Base-by-base conservation (phyloP, 2,113 vertebrate species). In the Orcinus orca region DNA sequence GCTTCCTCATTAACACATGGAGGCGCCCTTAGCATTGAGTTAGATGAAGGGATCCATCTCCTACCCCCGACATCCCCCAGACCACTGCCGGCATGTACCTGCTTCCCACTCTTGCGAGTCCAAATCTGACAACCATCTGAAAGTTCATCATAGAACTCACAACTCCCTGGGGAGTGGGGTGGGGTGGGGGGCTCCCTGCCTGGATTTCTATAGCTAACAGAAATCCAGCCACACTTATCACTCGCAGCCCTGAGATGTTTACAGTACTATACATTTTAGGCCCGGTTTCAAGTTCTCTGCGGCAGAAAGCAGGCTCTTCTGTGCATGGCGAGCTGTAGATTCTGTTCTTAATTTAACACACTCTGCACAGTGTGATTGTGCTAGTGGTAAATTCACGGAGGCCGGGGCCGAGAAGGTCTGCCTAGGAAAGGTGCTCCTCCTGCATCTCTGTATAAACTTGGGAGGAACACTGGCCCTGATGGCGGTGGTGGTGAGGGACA, bases 301-400 rank as follows among this genome's bases (percentile, higher is more conserved):
- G 67, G 93, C 97, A 98, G 95, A 97, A 98, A 84, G 97, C 95
- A 97, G 93, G 77, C 77, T 98, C 96, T 98, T 98, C 95, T 96
- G 82, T 79, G 95, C 96, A 97, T 53, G 94, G 93, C 85, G 67
- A 97, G 88, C 98, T 98, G 97, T 96, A 94, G 97, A 98, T 98
- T 97, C 95, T 98, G 97, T 98, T 98, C 98, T 98, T 98, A 98
- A 98, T 98, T 98, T 98, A 98, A 98, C 97, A 97, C 96, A 83
- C 91, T 97, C 97, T 97, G 93, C 96, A 97, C 50, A n/a, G 93
- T 96, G 71, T 98, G 98, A 98, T 97, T 98, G 98, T 98, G 98
- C 96, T 96, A 98, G 98, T 93, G 98, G 97, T 97, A 97, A 97
- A 98, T 98, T 98, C 97, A 97, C 97, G 84, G 93, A 97, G 97